Evolutionary conservation across 1,140 invertebrate genomes (phyloP).

Genomic region (Chionoecetes opilio): DNA sequence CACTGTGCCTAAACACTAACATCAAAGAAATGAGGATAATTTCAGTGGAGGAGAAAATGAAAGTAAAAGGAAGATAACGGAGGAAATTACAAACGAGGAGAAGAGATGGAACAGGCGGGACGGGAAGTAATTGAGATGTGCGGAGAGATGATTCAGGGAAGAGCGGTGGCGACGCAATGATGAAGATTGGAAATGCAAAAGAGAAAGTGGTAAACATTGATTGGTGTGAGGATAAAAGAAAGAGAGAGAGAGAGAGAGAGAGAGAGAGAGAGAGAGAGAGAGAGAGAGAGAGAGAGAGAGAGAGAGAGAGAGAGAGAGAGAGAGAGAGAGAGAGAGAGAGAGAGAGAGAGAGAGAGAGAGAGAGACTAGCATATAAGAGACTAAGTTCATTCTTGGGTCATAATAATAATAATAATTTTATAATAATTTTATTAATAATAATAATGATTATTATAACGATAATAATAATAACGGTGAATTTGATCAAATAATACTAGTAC

Average conservation of each 20-base stretch:
- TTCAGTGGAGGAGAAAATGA: not conserved
- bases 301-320: constrained; percentile 52
- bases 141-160: not conserved
- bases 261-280: constrained; percentile 56
- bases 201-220: not conserved
- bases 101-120: constrained; percentile 7
- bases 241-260: constrained; percentile 56
- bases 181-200: not conserved
- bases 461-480: too few relatives aligned
- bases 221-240: not conserved
- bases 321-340: too few relatives aligned
- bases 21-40: not conserved
- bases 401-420: too few relatives aligned
- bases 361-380: too few relatives aligned
- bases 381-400: too few relatives aligned
- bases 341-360: too few relatives aligned
- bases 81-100: not conserved
- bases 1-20: constrained; percentile 5
- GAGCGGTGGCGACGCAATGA: not conserved
- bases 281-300: constrained; percentile 56
- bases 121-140: not conserved
- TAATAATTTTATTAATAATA: too few relatives aligned
- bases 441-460: too few relatives aligned
- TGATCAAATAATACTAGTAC: too few relatives aligned
- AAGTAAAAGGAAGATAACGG: not conserved